These are phyloP conservation scores for Drosophila malerkotliana DNA, from an alignment of 1,140 invertebrate genomes.

Conservation along the genomic window DNA sequence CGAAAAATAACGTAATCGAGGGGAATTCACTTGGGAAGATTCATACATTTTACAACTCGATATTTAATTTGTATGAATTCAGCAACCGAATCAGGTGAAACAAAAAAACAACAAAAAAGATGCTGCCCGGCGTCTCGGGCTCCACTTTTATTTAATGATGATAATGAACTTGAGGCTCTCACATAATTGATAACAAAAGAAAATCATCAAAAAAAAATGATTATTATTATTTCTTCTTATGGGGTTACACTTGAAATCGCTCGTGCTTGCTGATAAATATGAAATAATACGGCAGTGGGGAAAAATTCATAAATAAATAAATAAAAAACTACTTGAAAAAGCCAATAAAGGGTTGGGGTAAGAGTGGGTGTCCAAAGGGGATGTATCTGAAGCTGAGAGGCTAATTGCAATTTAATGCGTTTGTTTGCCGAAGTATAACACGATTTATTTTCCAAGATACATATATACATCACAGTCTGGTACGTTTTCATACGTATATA, in stretches of 20 bases:
- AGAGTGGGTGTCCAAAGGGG: slow-evolving; percentile 2
- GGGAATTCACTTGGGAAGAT: slow-evolving; percentile 65
- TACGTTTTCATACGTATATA: slow-evolving; percentile 15
- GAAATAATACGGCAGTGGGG: slow-evolving; percentile 53
- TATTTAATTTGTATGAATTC: slow-evolving; percentile 33
- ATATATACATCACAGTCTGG: background rate
- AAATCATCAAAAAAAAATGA: slow-evolving; percentile 54
- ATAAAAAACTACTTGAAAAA: slow-evolving; percentile 36
- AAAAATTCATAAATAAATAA: slow-evolving; percentile 73
- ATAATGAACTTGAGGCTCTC: slow-evolving; percentile 76
- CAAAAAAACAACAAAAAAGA: slow-evolving; percentile 37
- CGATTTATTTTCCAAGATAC: slow-evolving; percentile 53
- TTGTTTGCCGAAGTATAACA: slow-evolving; percentile 67
- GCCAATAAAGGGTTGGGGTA: background rate
- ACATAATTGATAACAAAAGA: slow-evolving; percentile 71
- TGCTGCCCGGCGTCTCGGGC: slow-evolving; percentile 11
- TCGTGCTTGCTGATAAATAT: slow-evolving; percentile 58
- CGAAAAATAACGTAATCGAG: slow-evolving; percentile 36
- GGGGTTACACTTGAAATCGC: slow-evolving; percentile 47
- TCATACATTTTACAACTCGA: slow-evolving; percentile 37
- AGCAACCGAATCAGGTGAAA: slow-evolving; percentile 44
- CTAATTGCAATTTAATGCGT: slow-evolving; percentile 78
- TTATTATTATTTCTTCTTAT: slow-evolving; percentile 33
- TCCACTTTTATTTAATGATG: slow-evolving; percentile 66
- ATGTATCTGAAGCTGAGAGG: slow-evolving; percentile 31